Base-by-base conservation (phyloP, 2,113 vertebrate genomes). In the Neolamprologus falcicula region DNA sequence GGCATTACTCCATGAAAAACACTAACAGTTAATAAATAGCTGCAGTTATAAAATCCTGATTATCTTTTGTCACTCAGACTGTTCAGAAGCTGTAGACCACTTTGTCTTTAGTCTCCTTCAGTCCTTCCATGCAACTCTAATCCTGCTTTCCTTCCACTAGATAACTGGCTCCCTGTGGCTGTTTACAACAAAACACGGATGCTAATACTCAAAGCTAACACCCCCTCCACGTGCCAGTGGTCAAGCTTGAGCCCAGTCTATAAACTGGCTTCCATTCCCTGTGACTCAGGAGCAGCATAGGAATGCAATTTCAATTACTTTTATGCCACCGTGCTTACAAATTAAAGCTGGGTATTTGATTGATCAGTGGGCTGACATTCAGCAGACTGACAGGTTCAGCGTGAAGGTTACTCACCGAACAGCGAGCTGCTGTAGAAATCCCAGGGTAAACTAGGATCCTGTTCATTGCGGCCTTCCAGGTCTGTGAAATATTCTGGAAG, bases 391-490 rank as follows among this genome's bases (percentile, higher is more conserved):
- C 24, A 12, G 52, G 80, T 73, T 50, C 50, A 50, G 71, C 28
- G 4, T 47, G 42, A 8, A 16, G 12, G 55, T 73, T 82, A 93
- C 98, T 97, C 95, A 99, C 99, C 98, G 7, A 99, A 97, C 11
- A 98, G 96, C 2, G 97, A 97, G 94, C 98, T 99, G 95, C 99
- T 98, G 95, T 98, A 98, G 92, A 99, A 99, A 83, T 99, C 98
- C 99, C 99, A 99, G n/a, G 96, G 96, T 21, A 97, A 95, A 28
- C 90, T 93, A n/a, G 97, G 96, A 86, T 99, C 98, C 10, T 96
- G 97, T 1, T 98, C 98, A 14, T 88, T 90, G 52, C 98, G 97
- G 11, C 97, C 98, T 93, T 98, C 97, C 88, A 99, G 97, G 90
- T 99, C 99, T 0, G 92, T 97, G 89, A 99, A 98, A 92, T 99